These are phyloP conservation scores for Triplophysa rosa DNA, from an alignment of 2,113 vertebrate species.

Conservation along the genomic window DNA sequence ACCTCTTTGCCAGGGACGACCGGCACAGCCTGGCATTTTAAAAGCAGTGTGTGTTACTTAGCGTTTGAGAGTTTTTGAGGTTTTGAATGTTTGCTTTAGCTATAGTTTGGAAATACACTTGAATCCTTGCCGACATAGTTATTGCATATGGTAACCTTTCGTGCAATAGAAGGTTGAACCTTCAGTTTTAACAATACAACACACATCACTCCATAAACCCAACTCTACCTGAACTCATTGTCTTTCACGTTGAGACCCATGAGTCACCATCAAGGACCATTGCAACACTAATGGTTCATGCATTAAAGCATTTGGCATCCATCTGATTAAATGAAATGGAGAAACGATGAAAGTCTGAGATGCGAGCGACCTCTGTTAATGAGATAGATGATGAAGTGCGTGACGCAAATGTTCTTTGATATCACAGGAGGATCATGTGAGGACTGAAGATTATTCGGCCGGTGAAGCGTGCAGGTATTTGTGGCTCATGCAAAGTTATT, in stretches of 20 bases:
- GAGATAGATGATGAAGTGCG: conserved; percentile 52
- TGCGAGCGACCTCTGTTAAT: conserved; percentile 53
- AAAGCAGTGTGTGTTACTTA: conserved; percentile 4
- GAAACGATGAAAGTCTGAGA: conserved; percentile 52
- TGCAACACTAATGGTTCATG: conserved; percentile 44
- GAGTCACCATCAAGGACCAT: conserved; percentile 19
- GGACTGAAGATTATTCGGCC: conserved; percentile 31
- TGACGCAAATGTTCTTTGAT: conserved; percentile 23
- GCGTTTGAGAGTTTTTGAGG: background rate
- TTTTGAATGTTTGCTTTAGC: too few species aligned
- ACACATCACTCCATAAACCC: background rate
- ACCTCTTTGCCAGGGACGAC: conserved; percentile 43
- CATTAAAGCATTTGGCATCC: conserved; percentile 52
- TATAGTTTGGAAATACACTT: too few species aligned
- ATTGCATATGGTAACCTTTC: too few species aligned
- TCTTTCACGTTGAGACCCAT: background rate
- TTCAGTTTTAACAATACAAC: too few species aligned
- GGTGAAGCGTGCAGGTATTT: conserved; percentile 23
- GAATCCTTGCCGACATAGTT: too few species aligned
- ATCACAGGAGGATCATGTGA: conserved; percentile 23
- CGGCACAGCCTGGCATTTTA: conserved; percentile 33
- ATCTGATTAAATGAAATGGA: conserved; percentile 16
- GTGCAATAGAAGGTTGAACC: too few species aligned
- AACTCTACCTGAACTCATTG: background rate
- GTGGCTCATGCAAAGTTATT: background rate